Conservation (phyloP, 2,797 vertebrate species). For the Falco rusticolus region DNA sequence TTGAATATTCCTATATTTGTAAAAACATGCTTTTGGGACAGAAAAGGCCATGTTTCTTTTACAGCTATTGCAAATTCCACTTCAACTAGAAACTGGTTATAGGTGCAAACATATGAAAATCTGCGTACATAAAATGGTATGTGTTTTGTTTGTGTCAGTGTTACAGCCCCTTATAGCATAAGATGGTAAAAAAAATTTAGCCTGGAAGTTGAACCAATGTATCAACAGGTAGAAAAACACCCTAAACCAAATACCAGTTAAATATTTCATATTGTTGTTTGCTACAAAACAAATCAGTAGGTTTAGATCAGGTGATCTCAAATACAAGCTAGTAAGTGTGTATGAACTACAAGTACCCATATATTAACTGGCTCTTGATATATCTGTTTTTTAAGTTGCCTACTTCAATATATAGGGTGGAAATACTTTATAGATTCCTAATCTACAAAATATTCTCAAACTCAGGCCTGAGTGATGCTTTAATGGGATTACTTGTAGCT, state of each 20-base stretch:
- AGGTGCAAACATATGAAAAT: not conserved
- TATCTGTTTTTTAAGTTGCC: not conserved
- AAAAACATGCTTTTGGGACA: not conserved
- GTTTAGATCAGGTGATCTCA: not conserved
- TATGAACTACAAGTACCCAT: not conserved
- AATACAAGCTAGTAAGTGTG: not conserved
- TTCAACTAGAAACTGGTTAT: not conserved
- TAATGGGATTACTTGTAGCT: not conserved
- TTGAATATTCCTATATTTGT: not conserved
- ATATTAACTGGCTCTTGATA: not conserved
- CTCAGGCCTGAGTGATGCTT: not conserved
- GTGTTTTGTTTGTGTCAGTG: not conserved
- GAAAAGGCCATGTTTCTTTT: not conserved
- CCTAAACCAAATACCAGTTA: not conserved
- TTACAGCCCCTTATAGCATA: not conserved
- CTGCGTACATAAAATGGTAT: not conserved
- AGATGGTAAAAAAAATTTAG: not conserved
- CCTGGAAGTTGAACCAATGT: not conserved
- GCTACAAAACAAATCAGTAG: not conserved
- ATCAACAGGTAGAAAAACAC: not conserved
- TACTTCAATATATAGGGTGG: not conserved
- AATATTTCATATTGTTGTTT: not conserved
- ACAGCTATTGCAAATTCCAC: not conserved
- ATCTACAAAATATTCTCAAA: not conserved
- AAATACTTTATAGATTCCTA: not conserved